Conservation (phyloP, 2,888 invertebrate genomes). For the Itoplectis maculator region DNA sequence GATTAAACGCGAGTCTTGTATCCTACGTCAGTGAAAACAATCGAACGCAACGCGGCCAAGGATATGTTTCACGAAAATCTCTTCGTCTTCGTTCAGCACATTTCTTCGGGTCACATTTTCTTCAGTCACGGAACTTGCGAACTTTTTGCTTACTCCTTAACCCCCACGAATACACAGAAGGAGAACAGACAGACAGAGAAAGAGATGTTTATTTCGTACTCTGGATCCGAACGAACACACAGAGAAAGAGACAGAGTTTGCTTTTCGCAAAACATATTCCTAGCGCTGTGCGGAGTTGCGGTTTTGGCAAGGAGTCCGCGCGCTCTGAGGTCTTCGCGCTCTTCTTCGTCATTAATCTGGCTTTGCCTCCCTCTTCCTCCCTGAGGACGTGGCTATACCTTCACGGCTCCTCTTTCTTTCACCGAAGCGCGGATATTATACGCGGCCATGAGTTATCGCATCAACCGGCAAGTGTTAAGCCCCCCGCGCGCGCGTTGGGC, state of each 20-base stretch:
- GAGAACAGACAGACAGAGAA: too few relatives aligned
- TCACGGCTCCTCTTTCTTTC: slow-evolving; percentile 43
- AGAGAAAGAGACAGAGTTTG: neutral
- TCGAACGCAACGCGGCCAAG: neutral
- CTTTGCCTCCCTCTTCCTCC: too few relatives aligned
- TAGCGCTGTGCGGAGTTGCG: slow-evolving; percentile 57
- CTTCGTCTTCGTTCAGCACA: too few relatives aligned
- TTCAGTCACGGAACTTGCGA: neutral
- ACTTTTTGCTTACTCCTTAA: neutral
- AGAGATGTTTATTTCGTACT: too few relatives aligned
- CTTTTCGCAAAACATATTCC: slow-evolving; percentile 62
- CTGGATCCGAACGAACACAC: too few relatives aligned
- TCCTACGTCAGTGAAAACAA: neutral
- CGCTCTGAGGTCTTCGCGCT: slow-evolving; percentile 47
- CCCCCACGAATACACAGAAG: neutral
- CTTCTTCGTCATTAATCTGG: slow-evolving; percentile 66
- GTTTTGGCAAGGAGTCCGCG: slow-evolving; percentile 60
- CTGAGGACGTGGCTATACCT: slow-evolving; percentile 57
- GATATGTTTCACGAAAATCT: too few relatives aligned
- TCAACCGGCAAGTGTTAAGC: slow-evolving; percentile 57
- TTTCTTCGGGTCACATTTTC: too few relatives aligned
- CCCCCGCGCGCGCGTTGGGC: slow-evolving; percentile 48
- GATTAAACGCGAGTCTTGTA: neutral
- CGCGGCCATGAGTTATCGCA: slow-evolving; percentile 64
- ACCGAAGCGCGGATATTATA: slow-evolving; percentile 33